Base-by-base conservation (phyloP, 2,113 vertebrate species). In the Catharus minimus region DNA sequence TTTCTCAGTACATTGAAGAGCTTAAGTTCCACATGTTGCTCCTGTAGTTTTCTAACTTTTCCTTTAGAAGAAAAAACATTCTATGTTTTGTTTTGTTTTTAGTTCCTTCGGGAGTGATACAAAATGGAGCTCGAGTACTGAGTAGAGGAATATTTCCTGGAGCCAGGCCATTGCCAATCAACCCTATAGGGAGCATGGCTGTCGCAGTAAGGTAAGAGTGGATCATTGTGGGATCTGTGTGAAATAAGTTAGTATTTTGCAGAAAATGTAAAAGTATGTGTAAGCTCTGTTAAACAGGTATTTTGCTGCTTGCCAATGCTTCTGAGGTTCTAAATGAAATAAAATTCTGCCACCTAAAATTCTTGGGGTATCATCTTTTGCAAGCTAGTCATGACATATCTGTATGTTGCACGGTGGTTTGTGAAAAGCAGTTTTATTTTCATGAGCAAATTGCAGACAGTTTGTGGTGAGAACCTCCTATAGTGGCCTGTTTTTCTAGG, bases 21-120 rank as follows among this genome's bases (percentile, higher is more conserved):
- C 27, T 44, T 36, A 60, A 43, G 36, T 84, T 53, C 93, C 83
- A 80, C 17, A 2, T 71, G 61, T 28, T 80, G 10, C 43, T 53
- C 62, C 60, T 64, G 27, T 15, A 16, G 23, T 86, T 89, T 83
- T 85, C 38, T 61, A 19, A 44, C 19, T 61, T 79, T 44, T 53
- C 23, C 33, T 62, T 69, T 84, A 55, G 93, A 95, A 81, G 64
- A 64, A 58, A 91, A 86, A 78, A 50, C 3, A 0, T 86, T 39
- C 23, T n/a, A 9, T 52, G 55, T 80, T 95, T 91, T 38, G 11
- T 9, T 86, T 88, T 91, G 8, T 6, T 78, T 86, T 22, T 91
- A 99, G 99, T 99, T 97, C 98, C 99, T 95, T 98, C 98, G 1
- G 98, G 99, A 92, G 99, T 99, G 97, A 99, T 99, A 96, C 99